A percentile compares a stretch with the other conserved stretches of the same genome.
phyloP scores from a whole-genome alignment of 2,113 vertebrate genomes.

The Galbula dea region DNA sequence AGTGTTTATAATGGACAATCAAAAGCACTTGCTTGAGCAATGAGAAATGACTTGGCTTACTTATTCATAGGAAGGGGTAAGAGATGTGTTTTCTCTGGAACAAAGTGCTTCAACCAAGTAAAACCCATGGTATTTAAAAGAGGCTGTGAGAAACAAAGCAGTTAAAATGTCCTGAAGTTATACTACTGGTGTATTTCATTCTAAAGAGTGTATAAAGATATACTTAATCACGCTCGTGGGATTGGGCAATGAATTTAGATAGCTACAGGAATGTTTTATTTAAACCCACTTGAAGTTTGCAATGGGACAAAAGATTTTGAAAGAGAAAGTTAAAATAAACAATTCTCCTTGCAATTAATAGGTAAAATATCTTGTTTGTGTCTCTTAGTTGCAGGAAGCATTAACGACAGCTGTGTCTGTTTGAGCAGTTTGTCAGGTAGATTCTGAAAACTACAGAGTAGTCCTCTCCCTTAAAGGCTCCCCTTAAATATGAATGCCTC shows the following conservation, averaged over 20 bases:
- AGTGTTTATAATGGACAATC: not conserved
- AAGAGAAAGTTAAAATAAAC: not conserved
- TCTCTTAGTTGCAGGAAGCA: not conserved
- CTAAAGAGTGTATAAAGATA: constrained; percentile 2
- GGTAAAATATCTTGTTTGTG: not conserved
- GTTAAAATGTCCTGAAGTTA: constrained; percentile 31
- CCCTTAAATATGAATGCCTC: not conserved
- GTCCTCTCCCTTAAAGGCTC: not conserved
- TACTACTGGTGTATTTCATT: not conserved
- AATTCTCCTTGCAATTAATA: not conserved
- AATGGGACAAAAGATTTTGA: not conserved
- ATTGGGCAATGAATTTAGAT: not conserved
- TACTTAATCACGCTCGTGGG: not conserved
- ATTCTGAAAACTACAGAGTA: not conserved
- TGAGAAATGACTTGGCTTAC: not conserved
- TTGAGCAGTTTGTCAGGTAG: not conserved
- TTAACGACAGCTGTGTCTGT: not conserved
- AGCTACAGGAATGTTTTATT: not conserved
- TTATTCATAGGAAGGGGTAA: not conserved
- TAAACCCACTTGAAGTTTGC: not conserved
- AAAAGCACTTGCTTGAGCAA: constrained; percentile 2
- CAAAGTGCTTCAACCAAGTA: not conserved
- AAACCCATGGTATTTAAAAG: not conserved
- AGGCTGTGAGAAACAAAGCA: constrained; percentile 16
- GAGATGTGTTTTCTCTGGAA: not conserved